These are phyloP conservation scores for Sitophilus oryzae DNA, from an alignment of 1,140 invertebrate genomes.

Conservation along the genomic window DNA sequence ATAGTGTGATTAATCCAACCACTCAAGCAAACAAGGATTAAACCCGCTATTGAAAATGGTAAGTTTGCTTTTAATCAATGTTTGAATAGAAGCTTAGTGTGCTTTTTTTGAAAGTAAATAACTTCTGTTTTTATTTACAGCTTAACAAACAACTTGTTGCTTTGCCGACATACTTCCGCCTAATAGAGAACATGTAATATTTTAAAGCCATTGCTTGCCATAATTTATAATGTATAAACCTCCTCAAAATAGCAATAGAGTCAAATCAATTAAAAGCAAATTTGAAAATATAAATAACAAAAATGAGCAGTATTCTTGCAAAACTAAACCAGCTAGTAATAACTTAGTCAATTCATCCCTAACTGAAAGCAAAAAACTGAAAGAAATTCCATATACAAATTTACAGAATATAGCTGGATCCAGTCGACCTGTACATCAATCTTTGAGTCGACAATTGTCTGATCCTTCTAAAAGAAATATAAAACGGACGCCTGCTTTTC, in stretches of 20 bases:
- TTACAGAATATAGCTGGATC: constrained; percentile 6
- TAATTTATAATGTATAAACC: constrained; percentile 37
- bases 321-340: constrained; percentile 3
- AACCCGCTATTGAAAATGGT: not conserved
- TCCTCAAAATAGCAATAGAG: constrained; percentile 38
- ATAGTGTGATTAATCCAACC: not conserved
- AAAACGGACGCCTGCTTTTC: constrained; percentile 56
- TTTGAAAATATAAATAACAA: constrained; percentile 37
- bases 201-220: not conserved
- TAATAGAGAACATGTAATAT: constrained; percentile 10
- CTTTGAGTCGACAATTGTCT: constrained; percentile 49
- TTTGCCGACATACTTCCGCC: constrained; percentile 1
- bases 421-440: constrained; percentile 4
- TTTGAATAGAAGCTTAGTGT: not conserved
- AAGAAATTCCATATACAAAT: constrained; percentile 13
- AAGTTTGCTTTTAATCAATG: not conserved
- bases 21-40: no score
- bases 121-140: constrained; percentile 12
- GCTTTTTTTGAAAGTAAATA: constrained; percentile 8
- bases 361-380: not conserved
- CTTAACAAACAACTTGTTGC: constrained; percentile 7
- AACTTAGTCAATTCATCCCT: constrained; percentile 6
- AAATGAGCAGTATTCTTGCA: not conserved
- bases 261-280: constrained; percentile 39
- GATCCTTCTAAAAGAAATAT: constrained; percentile 53